These are phyloP conservation scores for Cephus runcator DNA, from an alignment of 2,888 invertebrate genomes.

Conservation along the genomic window DNA sequence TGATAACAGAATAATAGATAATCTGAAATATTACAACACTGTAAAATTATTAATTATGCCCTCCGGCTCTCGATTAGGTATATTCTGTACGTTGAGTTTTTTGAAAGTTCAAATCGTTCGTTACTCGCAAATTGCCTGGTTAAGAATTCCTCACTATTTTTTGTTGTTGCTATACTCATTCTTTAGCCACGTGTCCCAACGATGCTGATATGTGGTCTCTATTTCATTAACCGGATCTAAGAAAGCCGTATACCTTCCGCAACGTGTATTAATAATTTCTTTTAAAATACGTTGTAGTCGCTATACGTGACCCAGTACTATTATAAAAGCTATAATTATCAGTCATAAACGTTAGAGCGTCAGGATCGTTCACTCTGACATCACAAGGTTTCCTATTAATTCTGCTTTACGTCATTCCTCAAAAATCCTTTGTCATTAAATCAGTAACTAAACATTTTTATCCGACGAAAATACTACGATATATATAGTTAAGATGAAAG, in stretches of 20 bases:
- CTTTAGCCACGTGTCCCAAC: neutral
- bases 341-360: neutral
- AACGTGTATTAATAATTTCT: neutral
- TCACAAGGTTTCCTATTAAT: neutral
- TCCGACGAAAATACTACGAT: neutral
- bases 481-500: neutral
- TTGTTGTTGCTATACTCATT: neutral
- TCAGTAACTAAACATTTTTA: neutral
- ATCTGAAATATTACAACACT: neutral
- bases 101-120: neutral
- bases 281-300: neutral
- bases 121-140: neutral
- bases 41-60: neutral
- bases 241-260: neutral
- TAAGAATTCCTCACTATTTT: neutral
- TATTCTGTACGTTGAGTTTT: neutral
- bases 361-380: neutral
- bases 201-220: too few relatives aligned
- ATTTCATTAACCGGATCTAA: neutral
- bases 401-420: neutral
- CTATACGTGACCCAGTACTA: neutral
- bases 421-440: neutral
- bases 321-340: neutral
- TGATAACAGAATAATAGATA: neutral
- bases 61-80: neutral